These are phyloP conservation scores for Myotis davidii DNA, from an alignment of 2,113 vertebrate species.

Conservation along the genomic window DNA sequence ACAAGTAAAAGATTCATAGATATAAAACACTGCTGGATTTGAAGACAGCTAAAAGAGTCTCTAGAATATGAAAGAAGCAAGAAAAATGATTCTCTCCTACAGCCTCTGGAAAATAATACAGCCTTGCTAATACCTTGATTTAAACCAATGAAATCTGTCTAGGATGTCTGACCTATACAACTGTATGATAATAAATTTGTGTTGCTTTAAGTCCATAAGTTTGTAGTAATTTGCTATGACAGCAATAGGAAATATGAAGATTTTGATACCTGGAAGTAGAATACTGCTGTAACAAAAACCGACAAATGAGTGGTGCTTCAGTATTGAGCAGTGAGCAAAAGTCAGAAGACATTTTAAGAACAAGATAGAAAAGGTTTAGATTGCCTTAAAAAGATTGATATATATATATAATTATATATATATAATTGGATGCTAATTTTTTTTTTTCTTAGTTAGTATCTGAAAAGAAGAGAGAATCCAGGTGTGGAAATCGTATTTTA, in stretches of 20 bases:
- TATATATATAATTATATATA: too few relatives aligned
- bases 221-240: background rate
- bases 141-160: background rate
- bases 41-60: background rate
- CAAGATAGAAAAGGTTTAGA: background rate
- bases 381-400: background rate
- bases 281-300: background rate
- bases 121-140: background rate
- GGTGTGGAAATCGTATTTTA: background rate
- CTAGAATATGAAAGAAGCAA: background rate
- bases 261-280: background rate
- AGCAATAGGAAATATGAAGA: background rate
- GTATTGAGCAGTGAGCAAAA: background rate
- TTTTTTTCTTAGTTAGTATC: background rate
- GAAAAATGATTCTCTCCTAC: background rate
- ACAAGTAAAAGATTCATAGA: background rate
- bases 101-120: background rate
- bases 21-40: background rate
- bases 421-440: background rate
- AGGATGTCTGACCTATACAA: background rate
- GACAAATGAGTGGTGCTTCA: background rate
- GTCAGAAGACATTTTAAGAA: background rate
- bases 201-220: background rate
- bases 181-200: background rate
- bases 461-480: background rate